A percentile compares a stretch with the other conserved stretches of the same genome.
Conservation (phyloP, 2,113 vertebrate genomes). For the Sebastes schlegelii region DNA sequence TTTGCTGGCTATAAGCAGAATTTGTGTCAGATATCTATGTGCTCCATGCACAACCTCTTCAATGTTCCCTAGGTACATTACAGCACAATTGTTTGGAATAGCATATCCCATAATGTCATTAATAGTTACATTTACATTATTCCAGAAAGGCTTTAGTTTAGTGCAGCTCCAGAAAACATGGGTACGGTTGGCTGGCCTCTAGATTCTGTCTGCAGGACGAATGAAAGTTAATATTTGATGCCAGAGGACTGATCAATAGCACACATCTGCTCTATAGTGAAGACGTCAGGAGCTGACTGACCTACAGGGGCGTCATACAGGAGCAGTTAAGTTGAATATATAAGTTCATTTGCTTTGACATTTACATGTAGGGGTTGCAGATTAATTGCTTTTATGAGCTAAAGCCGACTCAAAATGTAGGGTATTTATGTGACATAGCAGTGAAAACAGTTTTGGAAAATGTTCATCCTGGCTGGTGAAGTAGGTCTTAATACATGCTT, state of each 20-base stretch:
- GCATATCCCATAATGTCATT: too few relatives aligned
- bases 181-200: too few relatives aligned
- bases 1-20: too few relatives aligned
- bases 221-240: slow-evolving; percentile 31
- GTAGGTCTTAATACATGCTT: background rate
- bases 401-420: background rate
- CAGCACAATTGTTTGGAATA: too few relatives aligned
- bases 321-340: background rate
- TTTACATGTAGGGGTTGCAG: background rate
- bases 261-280: slow-evolving; percentile 13
- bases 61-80: too few relatives aligned
- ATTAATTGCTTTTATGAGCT: background rate
- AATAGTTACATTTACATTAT: too few relatives aligned
- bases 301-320: background rate
- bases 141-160: too few relatives aligned
- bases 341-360: background rate
- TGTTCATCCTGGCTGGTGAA: background rate
- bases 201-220: background rate
- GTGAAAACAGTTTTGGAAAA: background rate
- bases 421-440: background rate
- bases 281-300: background rate
- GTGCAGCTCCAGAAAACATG: too few relatives aligned
- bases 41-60: too few relatives aligned
- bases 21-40: too few relatives aligned
- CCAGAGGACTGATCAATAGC: slow-evolving; percentile 23